Percentiles rank a stretch among this genome's conserved stretches.
Evolutionary conservation across 2,888 invertebrate species (phyloP).

Genomic region (Herminia tarsipennalis): DNA sequence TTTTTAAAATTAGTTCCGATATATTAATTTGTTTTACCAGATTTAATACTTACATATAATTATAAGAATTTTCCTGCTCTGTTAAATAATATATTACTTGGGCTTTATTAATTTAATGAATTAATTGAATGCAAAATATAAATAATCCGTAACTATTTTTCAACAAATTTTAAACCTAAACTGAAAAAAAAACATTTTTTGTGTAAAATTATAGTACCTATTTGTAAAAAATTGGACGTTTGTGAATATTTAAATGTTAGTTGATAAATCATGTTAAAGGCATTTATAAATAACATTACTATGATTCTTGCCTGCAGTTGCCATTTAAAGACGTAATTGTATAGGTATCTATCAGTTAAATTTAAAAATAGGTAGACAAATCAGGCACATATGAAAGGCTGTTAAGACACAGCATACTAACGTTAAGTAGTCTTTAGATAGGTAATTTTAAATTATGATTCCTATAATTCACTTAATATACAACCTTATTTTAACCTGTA

Average conservation of each 20-base stretch:
- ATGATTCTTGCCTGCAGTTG: slow-evolving; percentile 3
- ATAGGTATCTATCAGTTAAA: slow-evolving; percentile 11
- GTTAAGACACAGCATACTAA: slow-evolving; percentile 19
- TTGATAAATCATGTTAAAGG: slow-evolving; percentile 7
- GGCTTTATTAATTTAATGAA: no score
- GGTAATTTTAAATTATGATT: slow-evolving; percentile 32
- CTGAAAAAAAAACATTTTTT: no score
- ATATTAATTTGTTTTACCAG: no score
- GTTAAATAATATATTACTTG: neutral
- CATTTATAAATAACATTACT: slow-evolving; percentile 4
- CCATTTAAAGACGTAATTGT: slow-evolving; percentile 6
- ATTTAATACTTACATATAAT: neutral
- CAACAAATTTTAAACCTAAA: no score
- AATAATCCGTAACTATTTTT: no score
- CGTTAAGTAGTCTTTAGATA: slow-evolving; percentile 36
- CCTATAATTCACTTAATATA: slow-evolving; percentile 1
- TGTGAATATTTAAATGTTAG: slow-evolving; percentile 4
- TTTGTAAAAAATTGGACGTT: neutral
- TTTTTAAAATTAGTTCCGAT: no score
- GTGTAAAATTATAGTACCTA: neutral
- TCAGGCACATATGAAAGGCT: slow-evolving; percentile 26
- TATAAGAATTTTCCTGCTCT: neutral
- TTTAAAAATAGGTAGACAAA: slow-evolving; percentile 28
- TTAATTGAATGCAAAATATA: no score
- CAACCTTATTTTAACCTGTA: neutral